phyloP scores from a whole-genome alignment of 2,888 invertebrate genomes.

The Ypsolopha sequella region DNA sequence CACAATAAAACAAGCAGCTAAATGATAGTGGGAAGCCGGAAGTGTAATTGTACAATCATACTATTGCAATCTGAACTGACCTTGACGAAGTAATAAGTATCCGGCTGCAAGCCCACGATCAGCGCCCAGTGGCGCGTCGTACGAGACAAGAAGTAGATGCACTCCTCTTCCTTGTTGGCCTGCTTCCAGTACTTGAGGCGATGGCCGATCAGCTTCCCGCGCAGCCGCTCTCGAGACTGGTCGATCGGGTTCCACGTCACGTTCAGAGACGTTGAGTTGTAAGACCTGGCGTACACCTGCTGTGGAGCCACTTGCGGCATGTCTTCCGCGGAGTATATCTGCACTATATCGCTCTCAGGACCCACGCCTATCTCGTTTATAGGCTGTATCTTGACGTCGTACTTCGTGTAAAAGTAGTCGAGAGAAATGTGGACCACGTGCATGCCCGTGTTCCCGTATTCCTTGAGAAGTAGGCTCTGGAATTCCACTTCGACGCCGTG shows the following conservation, averaged over 20 bases:
- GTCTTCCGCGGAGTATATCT: constrained; percentile 89
- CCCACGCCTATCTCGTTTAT: constrained; percentile 86
- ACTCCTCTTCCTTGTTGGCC: constrained; percentile 79
- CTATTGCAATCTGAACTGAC: constrained; percentile 28
- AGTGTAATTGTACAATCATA: too few species aligned
- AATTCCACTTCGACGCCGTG: constrained; percentile 81
- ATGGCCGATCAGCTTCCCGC: constrained; percentile 93
- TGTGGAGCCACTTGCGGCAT: constrained; percentile 94
- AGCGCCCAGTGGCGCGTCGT: constrained; percentile 88
- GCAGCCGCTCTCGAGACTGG: constrained; percentile 83
- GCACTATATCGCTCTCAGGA: constrained; percentile 80
- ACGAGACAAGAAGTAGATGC: constrained; percentile 87
- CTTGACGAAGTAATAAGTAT: constrained; percentile 94
- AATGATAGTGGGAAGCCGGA: too few species aligned
- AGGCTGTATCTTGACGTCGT: constrained; percentile 88
- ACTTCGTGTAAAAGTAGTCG: constrained; percentile 84
- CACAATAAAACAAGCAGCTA: too few species aligned
- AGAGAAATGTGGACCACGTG: constrained; percentile 82
- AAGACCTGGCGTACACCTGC: constrained; percentile 80
- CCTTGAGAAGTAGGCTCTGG: constrained; percentile 77
- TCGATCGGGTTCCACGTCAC: constrained; percentile 93
- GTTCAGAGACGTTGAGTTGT: constrained; percentile 93
- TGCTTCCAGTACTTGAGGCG: constrained; percentile 94
- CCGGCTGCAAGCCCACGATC: constrained; percentile 92
- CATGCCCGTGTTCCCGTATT: constrained; percentile 81